phyloP scores from a whole-genome alignment of 92 coral and sea anemone species.

The Desmophyllum pertusum region DNA sequence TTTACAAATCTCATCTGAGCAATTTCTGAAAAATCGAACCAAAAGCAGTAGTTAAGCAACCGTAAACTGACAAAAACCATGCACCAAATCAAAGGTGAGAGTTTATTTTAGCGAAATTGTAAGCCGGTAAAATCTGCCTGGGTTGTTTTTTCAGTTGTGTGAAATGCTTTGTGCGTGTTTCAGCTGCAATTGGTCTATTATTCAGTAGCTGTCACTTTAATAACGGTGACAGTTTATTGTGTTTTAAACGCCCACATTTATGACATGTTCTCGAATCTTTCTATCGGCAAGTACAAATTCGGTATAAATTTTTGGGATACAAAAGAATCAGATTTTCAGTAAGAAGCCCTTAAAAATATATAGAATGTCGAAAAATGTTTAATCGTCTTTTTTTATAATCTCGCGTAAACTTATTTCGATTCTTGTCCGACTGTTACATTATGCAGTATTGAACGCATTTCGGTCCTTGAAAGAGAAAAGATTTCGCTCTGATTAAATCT shows the following conservation, averaged over 20 bases:
- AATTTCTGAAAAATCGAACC: neutral
- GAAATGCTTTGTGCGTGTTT: neutral
- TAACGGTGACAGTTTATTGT: neutral
- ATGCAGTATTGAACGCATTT: neutral
- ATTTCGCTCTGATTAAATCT: neutral
- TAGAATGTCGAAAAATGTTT: neutral
- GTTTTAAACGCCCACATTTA: neutral
- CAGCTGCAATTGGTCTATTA: neutral
- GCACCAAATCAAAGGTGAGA: neutral
- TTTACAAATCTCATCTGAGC: neutral
- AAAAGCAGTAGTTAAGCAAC: slow-evolving; percentile 22
- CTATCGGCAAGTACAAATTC: neutral
- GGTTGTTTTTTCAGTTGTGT: slow-evolving; percentile 32
- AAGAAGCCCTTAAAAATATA: neutral
- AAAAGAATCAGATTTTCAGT: neutral
- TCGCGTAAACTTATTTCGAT: neutral
- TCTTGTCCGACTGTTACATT: neutral
- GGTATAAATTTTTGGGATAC: neutral
- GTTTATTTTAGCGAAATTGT: slow-evolving; percentile 8
- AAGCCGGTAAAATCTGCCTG: neutral
- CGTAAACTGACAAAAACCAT: neutral
- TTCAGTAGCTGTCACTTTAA: neutral
- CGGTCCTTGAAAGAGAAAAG: neutral
- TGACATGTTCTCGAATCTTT: neutral
- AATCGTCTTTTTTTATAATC: neutral